These are phyloP conservation scores for Ferrisia virgata DNA, from an alignment of 2,888 invertebrate species.

Conservation along the genomic window DNA sequence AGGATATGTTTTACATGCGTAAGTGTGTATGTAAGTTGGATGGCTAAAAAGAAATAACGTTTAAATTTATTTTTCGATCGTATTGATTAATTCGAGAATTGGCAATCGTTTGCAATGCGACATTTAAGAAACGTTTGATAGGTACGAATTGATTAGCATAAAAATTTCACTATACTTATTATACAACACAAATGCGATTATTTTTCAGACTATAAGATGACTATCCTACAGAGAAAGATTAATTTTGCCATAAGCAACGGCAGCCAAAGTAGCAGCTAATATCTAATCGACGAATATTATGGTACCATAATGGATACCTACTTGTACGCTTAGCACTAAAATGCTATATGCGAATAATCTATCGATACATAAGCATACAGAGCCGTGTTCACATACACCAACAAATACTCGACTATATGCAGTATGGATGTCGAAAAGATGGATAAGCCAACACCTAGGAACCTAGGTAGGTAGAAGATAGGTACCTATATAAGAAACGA, in stretches of 20 bases:
- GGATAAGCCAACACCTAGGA: too few species aligned
- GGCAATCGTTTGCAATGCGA: slow-evolving; percentile 1
- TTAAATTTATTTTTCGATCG: background rate
- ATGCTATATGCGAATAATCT: too few species aligned
- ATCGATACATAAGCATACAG: too few species aligned
- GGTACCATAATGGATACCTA: too few species aligned
- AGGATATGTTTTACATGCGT: too few species aligned
- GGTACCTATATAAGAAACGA: background rate
- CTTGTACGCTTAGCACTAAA: too few species aligned
- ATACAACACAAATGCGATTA: background rate
- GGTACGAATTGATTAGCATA: slow-evolving; percentile 25
- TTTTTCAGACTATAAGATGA: background rate
- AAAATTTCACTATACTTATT: background rate
- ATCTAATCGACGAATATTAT: background rate
- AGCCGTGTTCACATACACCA: too few species aligned
- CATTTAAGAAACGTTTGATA: background rate
- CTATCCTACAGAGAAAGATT: background rate
- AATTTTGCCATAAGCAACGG: background rate
- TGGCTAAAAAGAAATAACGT: background rate
- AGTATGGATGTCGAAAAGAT: too few species aligned
- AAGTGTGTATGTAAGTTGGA: background rate
- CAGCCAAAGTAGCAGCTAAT: background rate
- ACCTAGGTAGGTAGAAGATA: too few species aligned
- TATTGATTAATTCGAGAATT: slow-evolving; percentile 20
- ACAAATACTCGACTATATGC: too few species aligned